Conservation (phyloP, 2,113 vertebrate genomes). For the Talpa occidentalis region DNA sequence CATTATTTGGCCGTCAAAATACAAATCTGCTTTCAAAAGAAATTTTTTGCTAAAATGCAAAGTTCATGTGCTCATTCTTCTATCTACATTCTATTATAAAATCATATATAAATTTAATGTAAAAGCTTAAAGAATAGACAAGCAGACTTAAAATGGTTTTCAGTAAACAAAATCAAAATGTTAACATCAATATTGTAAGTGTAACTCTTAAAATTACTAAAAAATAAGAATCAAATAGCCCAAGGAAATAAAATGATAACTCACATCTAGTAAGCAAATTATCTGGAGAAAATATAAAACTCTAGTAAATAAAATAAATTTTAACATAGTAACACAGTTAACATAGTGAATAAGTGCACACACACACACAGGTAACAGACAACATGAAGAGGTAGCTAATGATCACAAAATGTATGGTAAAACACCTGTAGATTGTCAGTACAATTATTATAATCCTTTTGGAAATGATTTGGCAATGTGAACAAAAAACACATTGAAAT, state of each 20-base stretch:
- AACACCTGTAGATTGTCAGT: not conserved
- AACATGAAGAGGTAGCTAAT: too few relatives aligned
- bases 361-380: not conserved
- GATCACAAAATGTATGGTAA: not conserved
- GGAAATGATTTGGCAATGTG: not conserved
- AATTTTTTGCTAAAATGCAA: constrained; percentile 47
- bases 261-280: constrained; percentile 18
- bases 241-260: not conserved
- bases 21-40: not conserved
- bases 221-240: not conserved
- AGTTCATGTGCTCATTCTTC: not conserved
- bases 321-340: not conserved
- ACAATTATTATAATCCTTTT: not conserved
- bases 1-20: not conserved
- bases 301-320: not conserved
- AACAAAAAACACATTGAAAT: not conserved
- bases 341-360: not conserved
- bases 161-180: constrained; percentile 11
- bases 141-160: not conserved
- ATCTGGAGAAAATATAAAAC: constrained; percentile 13
- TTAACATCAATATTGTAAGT: not conserved
- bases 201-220: constrained; percentile 32
- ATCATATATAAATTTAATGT: not conserved
- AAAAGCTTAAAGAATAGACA: constrained; percentile 16
- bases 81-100: constrained; percentile 9